Base-by-base conservation (phyloP, 2,888 invertebrate genomes). In the Quadroppia sp. region DNA sequence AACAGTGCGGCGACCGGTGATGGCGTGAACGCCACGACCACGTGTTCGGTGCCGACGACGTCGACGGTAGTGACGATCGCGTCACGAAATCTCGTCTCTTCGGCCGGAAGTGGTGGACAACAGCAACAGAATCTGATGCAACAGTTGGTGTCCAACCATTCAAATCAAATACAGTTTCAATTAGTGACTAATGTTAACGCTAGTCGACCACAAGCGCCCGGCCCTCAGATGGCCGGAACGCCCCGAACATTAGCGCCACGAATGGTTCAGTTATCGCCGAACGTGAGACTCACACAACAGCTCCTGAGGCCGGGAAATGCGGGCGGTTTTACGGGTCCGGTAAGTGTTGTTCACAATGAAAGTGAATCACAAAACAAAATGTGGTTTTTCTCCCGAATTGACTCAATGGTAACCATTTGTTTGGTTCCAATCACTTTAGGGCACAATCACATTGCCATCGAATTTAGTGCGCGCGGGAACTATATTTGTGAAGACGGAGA, bases 401-500 rank as follows among this genome's bases (percentile, higher is more conserved):
- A n/a, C n/a, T n/a, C n/a, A n/a, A n/a, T n/a, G n/a, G n/a, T n/a
- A n/a, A n/a, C n/a, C n/a, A n/a, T n/a, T n/a, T n/a, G n/a, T n/a
- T n/a, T n/a, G n/a, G 56, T 56, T 56, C 23, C 3, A 23, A 3
- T 56, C 4, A 20, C 2, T 53, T 53, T 53, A 71, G 53, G 36
- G 53, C 4, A 72, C 56, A 32, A 72, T 71, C 9, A 89, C 90
- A 82, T 87, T 92, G 79, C 92, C 91, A 85, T 48, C 70, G 28
- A 48, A 48, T 48, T n/a, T 70, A 30, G 70, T 70, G 23, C 45
- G 70, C 13, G 70, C 91, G 84, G 89, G 89, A 77, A 91, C 94
- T 83, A 87, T 96, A 83, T 87, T 96, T 82, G 87, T 96, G 83
- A 95, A 94, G 87, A 96, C 95, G 82, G 96, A 96, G 86, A 94